Evolutionary conservation across 2,113 vertebrate species (phyloP), one percentile per base, ranked within the genome.

Genomic region (Thalassoma bifasciatum): DNA sequence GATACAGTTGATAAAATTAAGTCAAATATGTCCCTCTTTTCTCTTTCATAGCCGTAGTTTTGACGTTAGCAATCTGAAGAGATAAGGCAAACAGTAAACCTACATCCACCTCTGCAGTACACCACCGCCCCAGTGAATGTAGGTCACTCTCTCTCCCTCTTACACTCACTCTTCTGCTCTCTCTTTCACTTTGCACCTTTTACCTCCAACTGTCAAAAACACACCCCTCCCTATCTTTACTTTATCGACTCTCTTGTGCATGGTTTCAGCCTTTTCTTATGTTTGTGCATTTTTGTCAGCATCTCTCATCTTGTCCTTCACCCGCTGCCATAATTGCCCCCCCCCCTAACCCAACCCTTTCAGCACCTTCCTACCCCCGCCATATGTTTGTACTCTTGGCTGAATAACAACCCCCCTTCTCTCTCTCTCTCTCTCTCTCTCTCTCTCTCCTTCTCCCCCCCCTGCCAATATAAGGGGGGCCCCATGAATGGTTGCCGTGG

Each of bases 401-500:
- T 70, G 79, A 51, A 71, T 57, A 73, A 78, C 77, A 71, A 23
- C 65, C 36, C 54, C 46, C 60, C 69, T 24, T 23, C 52, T 66
- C 30, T 9, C 54, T 75, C 50, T 21, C 66, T 60, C 6, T 30
- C 30, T 30, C 52, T 66, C 30, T 9, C 54, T 75, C 50, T 21
- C 66, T 60, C 6, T 30, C 30, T 30, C 30, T 30, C 52, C 30
- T 9, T 21, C 66, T 60, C 62, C 37, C 75, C 69, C 46, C 57
- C 49, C 57, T 75, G 68, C 71, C 77, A 82, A 80, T 86, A 84
- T 79, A 69, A 75, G 40, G 61, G 73, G 63, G n/a, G n/a, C n/a
- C 30, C 72, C 65, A 83, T 91, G 91, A 92, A 93, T 93, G 90
- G 93, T 95, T 94, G 87, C 93, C 81, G 50, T 92, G 90, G 93